Base-by-base conservation (phyloP, 2,797 vertebrate species). In the Schizothorax lantsangensis region DNA sequence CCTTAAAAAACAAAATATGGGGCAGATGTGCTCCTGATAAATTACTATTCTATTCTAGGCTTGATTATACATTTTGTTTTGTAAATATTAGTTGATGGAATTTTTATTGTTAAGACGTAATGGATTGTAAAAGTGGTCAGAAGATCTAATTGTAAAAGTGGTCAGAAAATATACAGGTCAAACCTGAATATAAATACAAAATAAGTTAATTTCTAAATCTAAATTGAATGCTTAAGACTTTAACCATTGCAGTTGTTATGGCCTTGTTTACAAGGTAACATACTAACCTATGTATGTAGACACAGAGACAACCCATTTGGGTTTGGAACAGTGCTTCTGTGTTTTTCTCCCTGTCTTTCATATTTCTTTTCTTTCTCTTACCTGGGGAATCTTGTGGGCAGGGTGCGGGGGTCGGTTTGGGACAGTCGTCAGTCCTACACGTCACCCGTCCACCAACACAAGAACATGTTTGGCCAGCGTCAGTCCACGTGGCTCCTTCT, bases 201-300 rank as follows among this genome's bases (percentile, higher is more conserved):
- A 21, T 40, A 6, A 69, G 19, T 40, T 12, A 1, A 9, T 19
- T 36, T 68, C 2, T 12, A 2, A 72, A 30, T 68, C 1, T 12
- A 2, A 72, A 30, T 71, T 5, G 19, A 43, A 47, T 47, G 11
- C 38, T 77, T 21, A 12, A 15, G 36, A 19, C 19, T 68, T 26
- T 82, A 19, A 97, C 97, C 97, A 0, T 96, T 95, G 90, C 97
- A 98, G 94, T 97, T 95, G 90, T 94, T 97, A 62, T 91, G 52
- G 52, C 17, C 19, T 54, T 21, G 19, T 21, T 21, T 59, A 59
- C 57, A 59, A n/a, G 4, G 3, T 59, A 4, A 59, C 23, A 40
- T 40, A 40, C 38, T 40, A n/a, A 23, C 8, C 54, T 4, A 59
- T 59, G 54, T 59, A 23, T 59, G 23, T 5, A 59, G 23, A 59